phyloP scores from a whole-genome alignment of 1,140 invertebrate genomes.

The Rhopalosiphum maidis region DNA sequence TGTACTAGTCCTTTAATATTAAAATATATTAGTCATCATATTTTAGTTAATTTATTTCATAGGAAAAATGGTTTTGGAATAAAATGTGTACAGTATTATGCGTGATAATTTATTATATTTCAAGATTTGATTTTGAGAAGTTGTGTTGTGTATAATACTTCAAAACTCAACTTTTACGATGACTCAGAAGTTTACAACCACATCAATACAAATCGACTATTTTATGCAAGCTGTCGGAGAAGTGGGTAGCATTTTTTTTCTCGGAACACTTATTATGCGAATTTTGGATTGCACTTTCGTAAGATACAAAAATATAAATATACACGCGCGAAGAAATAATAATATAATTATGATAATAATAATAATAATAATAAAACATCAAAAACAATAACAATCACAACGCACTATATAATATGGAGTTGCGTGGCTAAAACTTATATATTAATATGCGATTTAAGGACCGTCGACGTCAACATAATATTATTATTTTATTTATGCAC shows the following conservation, averaged over 20 bases:
- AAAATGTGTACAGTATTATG: neutral
- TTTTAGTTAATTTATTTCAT: constrained; percentile 1
- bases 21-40: neutral
- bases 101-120: neutral
- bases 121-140: neutral
- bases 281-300: neutral
- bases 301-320: neutral
- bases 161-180: constrained; percentile 19
- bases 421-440: neutral
- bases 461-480: neutral
- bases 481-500: neutral
- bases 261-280: neutral
- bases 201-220: neutral
- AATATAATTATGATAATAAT: neutral
- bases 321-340: neutral
- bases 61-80: constrained; percentile 8
- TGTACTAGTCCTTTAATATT: neutral
- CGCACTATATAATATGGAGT: neutral
- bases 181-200: neutral
- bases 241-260: neutral
- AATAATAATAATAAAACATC: neutral
- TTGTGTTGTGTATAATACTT: constrained; percentile 30
- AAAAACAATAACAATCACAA: neutral
- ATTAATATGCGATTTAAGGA: neutral
- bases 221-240: neutral